phyloP scores from a whole-genome alignment of 2,113 vertebrate species.

The Seriola quinqueradiata region DNA sequence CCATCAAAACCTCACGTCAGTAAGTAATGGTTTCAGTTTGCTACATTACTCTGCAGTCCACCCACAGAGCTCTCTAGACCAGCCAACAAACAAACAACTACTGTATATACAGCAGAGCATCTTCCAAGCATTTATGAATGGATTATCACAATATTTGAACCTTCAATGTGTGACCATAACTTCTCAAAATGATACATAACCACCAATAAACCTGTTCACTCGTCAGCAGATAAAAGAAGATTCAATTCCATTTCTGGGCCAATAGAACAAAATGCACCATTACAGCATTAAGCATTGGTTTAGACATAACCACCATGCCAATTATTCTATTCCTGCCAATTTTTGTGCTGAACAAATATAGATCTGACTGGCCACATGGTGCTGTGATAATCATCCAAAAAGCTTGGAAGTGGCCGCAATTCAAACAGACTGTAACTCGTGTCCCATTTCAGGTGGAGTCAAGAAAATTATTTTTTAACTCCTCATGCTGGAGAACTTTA shows the following conservation, averaged over 20 bases:
- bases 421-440: slow-evolving; percentile 1
- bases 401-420: slow-evolving; percentile 14
- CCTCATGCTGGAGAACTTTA: background rate
- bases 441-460: slow-evolving; percentile 22
- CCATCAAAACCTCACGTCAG: too few species aligned
- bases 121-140: background rate
- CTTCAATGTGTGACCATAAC: background rate
- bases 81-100: too few species aligned
- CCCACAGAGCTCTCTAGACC: too few species aligned
- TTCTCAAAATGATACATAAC: background rate
- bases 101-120: background rate
- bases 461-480: background rate
- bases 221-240: background rate
- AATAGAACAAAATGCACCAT: slow-evolving; percentile 14
- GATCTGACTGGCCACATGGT: slow-evolving; percentile 34
- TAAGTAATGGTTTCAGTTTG: too few species aligned
- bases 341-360: slow-evolving; percentile 38
- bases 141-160: background rate
- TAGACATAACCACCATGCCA: slow-evolving; percentile 26
- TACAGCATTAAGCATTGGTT: slow-evolving; percentile 15
- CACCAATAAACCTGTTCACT: background rate
- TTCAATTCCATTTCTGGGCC: background rate
- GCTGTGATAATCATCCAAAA: slow-evolving; percentile 33
- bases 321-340: slow-evolving; percentile 26
- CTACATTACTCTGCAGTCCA: too few species aligned